phyloP scores from a whole-genome alignment of 2,797 vertebrate genomes.

The Intellagama lesueurii region DNA sequence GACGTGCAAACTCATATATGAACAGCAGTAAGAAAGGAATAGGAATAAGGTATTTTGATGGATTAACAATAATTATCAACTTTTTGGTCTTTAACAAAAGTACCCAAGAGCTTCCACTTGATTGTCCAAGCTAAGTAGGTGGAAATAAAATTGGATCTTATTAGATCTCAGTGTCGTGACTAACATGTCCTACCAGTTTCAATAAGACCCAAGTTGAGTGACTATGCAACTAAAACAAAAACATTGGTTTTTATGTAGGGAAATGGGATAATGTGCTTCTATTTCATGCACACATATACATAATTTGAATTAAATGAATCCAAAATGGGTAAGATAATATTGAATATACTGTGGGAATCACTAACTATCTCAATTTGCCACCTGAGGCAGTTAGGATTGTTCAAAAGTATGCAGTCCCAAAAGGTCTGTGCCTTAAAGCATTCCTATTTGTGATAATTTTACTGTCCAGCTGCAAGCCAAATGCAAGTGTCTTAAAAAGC shows the following conservation, averaged over 20 bases:
- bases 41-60: background rate
- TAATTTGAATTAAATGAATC: background rate
- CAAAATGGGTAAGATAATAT: background rate
- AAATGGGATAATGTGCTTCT: background rate
- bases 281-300: background rate
- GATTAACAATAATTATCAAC: background rate
- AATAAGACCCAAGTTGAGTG: background rate
- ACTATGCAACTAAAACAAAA: background rate
- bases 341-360: background rate
- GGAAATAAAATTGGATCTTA: background rate
- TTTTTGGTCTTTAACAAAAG: background rate
- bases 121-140: background rate
- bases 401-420: background rate
- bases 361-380: background rate
- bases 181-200: background rate
- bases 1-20: slow-evolving; percentile 28
- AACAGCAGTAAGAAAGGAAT: background rate
- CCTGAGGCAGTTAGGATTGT: background rate
- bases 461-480: background rate
- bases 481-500: background rate
- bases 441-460: background rate
- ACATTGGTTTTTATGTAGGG: background rate
- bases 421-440: background rate
- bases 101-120: background rate
- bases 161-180: background rate